Percentiles rank a stretch among this genome's conserved stretches.
Evolutionary conservation across 37 sponge, comb jelly and placozoan genomes (phyloP).

Genomic region (Aphrocallistes beatrix): DNA sequence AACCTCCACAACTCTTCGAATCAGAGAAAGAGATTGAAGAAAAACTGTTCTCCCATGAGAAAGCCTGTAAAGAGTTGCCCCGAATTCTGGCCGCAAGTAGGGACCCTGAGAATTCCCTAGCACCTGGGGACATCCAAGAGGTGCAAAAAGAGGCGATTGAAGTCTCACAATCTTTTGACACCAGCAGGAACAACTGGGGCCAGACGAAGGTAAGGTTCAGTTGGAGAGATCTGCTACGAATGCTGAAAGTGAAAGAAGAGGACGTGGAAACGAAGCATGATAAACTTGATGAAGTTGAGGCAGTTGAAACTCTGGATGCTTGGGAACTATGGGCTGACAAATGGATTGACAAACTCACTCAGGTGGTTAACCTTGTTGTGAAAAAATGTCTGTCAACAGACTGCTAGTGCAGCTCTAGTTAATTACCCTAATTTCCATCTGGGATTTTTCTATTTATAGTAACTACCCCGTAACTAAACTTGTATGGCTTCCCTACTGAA

Average conservation of each 20-base stretch:
- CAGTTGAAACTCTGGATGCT: neutral
- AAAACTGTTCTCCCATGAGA: neutral
- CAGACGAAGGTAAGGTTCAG: neutral
- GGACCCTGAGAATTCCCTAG: neutral
- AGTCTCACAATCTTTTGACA: neutral
- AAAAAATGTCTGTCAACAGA: no score
- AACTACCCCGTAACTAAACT: no score
- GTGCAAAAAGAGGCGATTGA: neutral
- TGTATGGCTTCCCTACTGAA: no score
- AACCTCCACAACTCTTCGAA: no score
- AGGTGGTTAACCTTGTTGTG: no score
- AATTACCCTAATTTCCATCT: no score
- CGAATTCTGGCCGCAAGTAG: neutral
- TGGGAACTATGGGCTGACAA: neutral
- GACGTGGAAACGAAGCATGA: neutral
- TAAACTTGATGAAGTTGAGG: neutral
- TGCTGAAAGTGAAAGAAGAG: neutral
- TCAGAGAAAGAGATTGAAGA: neutral
- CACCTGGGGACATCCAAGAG: neutral
- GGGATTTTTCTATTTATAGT: no score
- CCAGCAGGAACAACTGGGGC: neutral
- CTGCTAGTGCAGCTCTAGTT: no score
- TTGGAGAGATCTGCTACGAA: neutral
- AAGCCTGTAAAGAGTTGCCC: neutral
- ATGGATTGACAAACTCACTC: neutral